phyloP scores from a whole-genome alignment of 2,113 vertebrate species.

The Epinephelus moara region DNA sequence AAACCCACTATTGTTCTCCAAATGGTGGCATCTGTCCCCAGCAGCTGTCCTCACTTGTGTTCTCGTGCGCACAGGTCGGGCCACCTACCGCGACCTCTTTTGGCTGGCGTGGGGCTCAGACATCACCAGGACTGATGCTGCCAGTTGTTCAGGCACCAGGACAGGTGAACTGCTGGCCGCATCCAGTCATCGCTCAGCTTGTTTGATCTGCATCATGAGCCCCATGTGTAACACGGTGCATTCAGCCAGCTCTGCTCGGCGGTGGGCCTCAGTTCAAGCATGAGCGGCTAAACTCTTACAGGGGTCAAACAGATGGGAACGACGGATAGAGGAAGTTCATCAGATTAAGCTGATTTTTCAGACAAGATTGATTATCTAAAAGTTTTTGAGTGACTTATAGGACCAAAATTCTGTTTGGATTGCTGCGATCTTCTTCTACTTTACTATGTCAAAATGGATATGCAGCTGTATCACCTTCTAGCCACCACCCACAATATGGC shows the following conservation, averaged over 20 bases:
- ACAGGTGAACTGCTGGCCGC: slow-evolving; percentile 60
- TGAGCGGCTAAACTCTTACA: slow-evolving; percentile 7
- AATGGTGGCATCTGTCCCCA: slow-evolving; percentile 73
- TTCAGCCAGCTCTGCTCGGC: slow-evolving; percentile 27
- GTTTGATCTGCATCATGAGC: slow-evolving; percentile 58
- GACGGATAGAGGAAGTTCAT: slow-evolving; percentile 14
- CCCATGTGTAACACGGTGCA: slow-evolving; percentile 27
- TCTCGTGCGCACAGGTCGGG: slow-evolving; percentile 69
- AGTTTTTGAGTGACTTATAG: not conserved
- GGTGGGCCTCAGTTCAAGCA: slow-evolving; percentile 22
- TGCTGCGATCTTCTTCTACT: not conserved
- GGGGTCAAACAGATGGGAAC: slow-evolving; percentile 50
- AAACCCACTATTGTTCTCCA: slow-evolving; percentile 59
- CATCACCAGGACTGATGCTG: slow-evolving; percentile 38
- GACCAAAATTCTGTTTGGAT: not conserved
- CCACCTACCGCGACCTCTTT: slow-evolving; percentile 49
- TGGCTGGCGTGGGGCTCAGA: slow-evolving; percentile 51
- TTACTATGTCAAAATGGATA: not conserved
- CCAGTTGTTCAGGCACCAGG: slow-evolving; percentile 42
- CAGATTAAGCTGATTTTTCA: slow-evolving; percentile 34
- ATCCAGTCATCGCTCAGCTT: slow-evolving; percentile 35
- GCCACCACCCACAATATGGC: not conserved
- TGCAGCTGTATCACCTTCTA: not conserved
- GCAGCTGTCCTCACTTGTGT: slow-evolving; percentile 72
- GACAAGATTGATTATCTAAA: slow-evolving; percentile 23